Conservation (phyloP, 2,888 invertebrate genomes). For the Meteorus colon region DNA sequence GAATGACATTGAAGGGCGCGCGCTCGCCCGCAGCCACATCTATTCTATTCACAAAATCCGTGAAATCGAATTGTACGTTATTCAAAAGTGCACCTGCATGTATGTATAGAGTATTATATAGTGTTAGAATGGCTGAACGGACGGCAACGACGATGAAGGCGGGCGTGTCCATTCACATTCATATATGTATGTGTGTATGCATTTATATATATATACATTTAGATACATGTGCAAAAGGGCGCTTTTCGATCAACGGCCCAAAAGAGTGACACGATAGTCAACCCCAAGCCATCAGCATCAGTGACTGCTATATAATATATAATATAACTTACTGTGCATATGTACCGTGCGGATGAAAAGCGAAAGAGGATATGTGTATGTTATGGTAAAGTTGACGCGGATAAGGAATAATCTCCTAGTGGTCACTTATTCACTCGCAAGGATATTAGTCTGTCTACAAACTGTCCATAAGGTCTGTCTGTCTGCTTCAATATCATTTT, state of each 20-base stretch:
- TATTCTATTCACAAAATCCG: constrained; percentile 16
- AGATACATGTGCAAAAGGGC: neutral
- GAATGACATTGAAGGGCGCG: constrained; percentile 11
- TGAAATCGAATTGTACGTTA: constrained; percentile 43
- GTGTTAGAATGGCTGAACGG: constrained; percentile 21
- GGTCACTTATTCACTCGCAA: too few species aligned
- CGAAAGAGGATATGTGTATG: too few species aligned
- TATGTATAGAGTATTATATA: neutral
- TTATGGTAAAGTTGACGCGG: too few species aligned
- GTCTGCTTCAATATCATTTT: too few species aligned
- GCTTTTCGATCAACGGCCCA: constrained; percentile 41
- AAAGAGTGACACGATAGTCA: constrained; percentile 33
- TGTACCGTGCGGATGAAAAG: neutral
- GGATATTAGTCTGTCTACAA: too few species aligned
- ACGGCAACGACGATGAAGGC: neutral
- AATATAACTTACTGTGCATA: constrained; percentile 1
- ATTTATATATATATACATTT: neutral
- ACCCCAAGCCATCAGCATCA: constrained; percentile 19
- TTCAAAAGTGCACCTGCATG: constrained; percentile 43
- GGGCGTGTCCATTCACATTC: constrained; percentile 3
- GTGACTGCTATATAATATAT: constrained; percentile 16
- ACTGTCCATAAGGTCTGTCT: too few species aligned
- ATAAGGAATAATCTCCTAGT: too few species aligned
- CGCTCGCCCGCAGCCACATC: constrained; percentile 23
- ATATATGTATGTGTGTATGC: too few species aligned